Evolutionary conservation across 2,888 invertebrate genomes (phyloP).

Genomic region (Chorisops tibialis): DNA sequence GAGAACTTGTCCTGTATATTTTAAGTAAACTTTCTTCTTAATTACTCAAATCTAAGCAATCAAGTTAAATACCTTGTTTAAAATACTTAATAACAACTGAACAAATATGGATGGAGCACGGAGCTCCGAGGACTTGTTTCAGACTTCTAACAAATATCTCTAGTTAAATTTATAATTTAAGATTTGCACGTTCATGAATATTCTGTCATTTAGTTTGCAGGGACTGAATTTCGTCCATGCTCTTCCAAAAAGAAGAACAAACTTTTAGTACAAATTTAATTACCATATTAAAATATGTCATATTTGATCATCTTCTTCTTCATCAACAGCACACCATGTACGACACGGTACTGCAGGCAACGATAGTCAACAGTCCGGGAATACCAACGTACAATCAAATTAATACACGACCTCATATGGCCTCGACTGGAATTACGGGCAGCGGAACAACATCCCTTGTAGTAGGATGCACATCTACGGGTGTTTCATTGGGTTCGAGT

Average conservation of each 20-base stretch:
- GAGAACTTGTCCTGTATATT: no score
- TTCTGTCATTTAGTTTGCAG: no score
- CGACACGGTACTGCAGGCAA: slow-evolving; percentile 30
- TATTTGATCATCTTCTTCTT: background rate
- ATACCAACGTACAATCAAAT: slow-evolving; percentile 50
- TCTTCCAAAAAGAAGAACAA: no score
- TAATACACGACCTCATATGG: slow-evolving; percentile 46
- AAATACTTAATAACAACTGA: no score
- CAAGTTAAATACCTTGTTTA: slow-evolving; percentile 6
- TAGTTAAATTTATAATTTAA: no score
- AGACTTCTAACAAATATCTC: no score
- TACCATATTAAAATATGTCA: background rate
- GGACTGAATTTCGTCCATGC: no score
- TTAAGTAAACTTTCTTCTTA: slow-evolving; percentile 12
- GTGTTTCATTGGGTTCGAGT: slow-evolving; percentile 9
- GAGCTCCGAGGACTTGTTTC: no score
- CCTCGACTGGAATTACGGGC: slow-evolving; percentile 37
- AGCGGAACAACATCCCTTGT: slow-evolving; percentile 7
- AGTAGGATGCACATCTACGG: slow-evolving; percentile 28
- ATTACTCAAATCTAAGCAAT: slow-evolving; percentile 15
- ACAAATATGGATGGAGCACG: no score
- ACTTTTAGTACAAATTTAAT: background rate
- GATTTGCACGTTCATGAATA: no score
- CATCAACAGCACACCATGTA: slow-evolving; percentile 28
- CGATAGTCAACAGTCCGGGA: slow-evolving; percentile 30